These are phyloP conservation scores for Stictonetta naevosa DNA, from an alignment of 2,113 vertebrate genomes.

Conservation along the genomic window DNA sequence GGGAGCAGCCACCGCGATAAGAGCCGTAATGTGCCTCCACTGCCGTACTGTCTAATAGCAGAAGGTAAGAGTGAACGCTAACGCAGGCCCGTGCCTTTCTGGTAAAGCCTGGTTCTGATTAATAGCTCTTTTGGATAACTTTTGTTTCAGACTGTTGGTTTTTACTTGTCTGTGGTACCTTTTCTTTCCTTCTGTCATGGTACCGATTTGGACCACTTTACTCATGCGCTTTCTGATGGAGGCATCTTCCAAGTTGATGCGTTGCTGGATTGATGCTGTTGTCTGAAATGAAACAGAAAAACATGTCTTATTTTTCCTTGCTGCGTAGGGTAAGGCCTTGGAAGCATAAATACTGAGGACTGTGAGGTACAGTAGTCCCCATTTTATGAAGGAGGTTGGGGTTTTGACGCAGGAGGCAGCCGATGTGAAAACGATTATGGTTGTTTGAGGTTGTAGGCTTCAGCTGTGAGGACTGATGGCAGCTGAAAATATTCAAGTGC, in stretches of 20 bases:
- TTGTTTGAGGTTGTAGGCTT: neutral
- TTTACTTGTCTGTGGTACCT: neutral
- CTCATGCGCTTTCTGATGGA: neutral
- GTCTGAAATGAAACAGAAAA: neutral
- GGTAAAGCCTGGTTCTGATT: neutral
- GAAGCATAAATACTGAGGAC: neutral
- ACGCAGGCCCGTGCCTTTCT: neutral
- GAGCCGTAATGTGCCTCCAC: fast-evolving
- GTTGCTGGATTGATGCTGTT: neutral
- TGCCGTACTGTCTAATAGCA: fast-evolving
- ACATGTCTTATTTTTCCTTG: neutral
- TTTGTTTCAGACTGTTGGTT: neutral
- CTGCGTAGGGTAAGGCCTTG: neutral
- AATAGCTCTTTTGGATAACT: neutral
- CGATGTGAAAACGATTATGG: neutral
- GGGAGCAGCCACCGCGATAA: neutral
- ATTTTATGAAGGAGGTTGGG: neutral
- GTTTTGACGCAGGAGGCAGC: neutral
- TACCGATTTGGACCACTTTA: neutral
- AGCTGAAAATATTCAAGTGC: neutral
- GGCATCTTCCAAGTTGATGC: neutral
- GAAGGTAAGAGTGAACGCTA: neutral
- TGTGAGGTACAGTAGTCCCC: neutral
- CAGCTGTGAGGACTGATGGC: neutral
- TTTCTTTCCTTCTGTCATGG: neutral